A percentile compares a stretch with the other conserved stretches of the same genome.
These are phyloP conservation scores for Microtus montanus DNA, from an alignment of 2,113 vertebrate genomes.

Conservation along the genomic window DNA sequence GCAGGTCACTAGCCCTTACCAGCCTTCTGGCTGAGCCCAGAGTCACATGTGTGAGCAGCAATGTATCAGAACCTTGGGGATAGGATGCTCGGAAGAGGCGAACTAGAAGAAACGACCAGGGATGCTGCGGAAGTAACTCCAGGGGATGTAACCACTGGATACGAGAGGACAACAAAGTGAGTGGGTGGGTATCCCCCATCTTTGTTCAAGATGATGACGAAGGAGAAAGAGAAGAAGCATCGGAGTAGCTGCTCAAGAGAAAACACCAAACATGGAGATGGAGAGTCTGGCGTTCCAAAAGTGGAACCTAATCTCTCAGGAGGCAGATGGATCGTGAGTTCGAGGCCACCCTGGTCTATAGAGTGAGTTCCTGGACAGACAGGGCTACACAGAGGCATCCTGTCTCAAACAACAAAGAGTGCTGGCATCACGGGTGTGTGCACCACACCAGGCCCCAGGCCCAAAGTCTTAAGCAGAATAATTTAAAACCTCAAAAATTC, in stretches of 20 bases:
- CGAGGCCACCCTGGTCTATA: neutral
- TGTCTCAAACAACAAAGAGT: neutral
- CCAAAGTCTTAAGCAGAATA: neutral
- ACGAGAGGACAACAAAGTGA: neutral
- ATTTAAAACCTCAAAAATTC: neutral
- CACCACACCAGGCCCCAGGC: neutral
- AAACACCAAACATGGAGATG: too few relatives aligned
- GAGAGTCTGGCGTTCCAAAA: neutral
- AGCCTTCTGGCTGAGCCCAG: neutral
- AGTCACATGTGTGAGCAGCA: fast-evolving
- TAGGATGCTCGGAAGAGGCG: neutral
- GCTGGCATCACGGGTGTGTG: neutral
- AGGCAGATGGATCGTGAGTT: neutral
- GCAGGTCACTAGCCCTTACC: fast-evolving
- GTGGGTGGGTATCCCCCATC: neutral
- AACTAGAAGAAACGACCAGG: neutral
- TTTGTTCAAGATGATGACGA: too few relatives aligned
- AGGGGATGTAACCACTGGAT: fast-evolving
- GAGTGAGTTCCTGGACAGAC: neutral
- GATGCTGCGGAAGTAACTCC: neutral
- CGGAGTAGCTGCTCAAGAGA: too few relatives aligned
- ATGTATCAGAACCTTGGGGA: neutral
- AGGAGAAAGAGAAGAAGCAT: neutral
- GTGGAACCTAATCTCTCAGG: neutral
- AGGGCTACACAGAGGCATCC: neutral